Base-by-base conservation (phyloP, 2,888 invertebrate genomes). In the Prenolepis imparis region DNA sequence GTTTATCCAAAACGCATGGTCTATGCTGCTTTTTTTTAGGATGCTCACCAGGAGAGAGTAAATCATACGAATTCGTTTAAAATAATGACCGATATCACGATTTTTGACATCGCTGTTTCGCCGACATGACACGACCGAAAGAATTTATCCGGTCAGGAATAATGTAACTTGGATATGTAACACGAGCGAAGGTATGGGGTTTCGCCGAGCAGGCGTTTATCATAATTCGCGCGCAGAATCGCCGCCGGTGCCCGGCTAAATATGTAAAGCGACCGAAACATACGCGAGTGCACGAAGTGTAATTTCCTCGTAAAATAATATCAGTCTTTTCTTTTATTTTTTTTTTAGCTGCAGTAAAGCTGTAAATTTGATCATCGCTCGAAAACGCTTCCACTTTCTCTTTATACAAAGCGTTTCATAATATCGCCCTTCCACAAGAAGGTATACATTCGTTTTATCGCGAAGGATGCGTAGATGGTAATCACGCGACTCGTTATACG, bases 291-390 rank as follows among this genome's bases (percentile, higher is more conserved):
- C 18, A 67, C 52, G 18, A 61, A 73, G 67, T 4, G 77, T 78
- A 82, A 85, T 78, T 85, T 83, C 59, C 52, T 67, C 57, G 66
- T 67, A 63, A 85, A 84, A 78, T 72, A 72, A 73, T 74, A 66
- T 63, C 68, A 55, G 36, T 39, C 39, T 15, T 24, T 70, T 21
- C 52, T 36, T 55, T 81, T 3, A 28, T 28, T 36, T 36, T 36
- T 36, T 36, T 81, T 86, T 74, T 61, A 64, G 44, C 57, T 74
- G 44, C 78, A 74, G 61, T 66, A 55, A 21, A 28, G 52, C 64
- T 39, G 63, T 81, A 85, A 84, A 72, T 57, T 75, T 39, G 85
- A 55, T 36, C 52, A 12, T 28, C 78, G 63, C 36, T 24, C 74
- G n/a, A 44, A 67, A 44, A 41, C 21, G 59, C 36, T 39, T 32